These are phyloP conservation scores for Phodopus roborovskii DNA, from an alignment of 2,113 vertebrate species.

Conservation along the genomic window DNA sequence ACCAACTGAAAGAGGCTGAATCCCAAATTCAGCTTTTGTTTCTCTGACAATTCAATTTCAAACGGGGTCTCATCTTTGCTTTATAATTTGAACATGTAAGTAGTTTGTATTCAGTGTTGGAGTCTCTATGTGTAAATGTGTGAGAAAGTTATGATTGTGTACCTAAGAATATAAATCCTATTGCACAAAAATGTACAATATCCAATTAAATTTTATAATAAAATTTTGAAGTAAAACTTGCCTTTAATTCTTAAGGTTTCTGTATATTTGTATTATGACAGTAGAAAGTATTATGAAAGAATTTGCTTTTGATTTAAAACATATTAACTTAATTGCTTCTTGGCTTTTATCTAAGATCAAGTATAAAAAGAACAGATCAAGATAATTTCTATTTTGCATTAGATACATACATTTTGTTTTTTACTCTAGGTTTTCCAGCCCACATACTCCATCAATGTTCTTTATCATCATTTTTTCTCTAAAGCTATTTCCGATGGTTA, in stretches of 20 bases:
- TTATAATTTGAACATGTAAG: not conserved
- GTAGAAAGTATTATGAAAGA: constrained; percentile 34
- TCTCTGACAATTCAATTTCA: constrained; percentile 5
- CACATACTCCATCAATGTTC: constrained; percentile 55
- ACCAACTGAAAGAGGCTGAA: not conserved
- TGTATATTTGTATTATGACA: constrained; percentile 10
- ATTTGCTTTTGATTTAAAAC: not conserved
- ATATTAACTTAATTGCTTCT: constrained; percentile 10
- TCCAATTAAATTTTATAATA: not conserved
- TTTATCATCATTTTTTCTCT: constrained; percentile 23
- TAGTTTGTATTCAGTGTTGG: not conserved
- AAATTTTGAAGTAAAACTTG: not conserved
- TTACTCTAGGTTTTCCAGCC: constrained; percentile 39
- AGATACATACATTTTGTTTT: constrained; percentile 68
- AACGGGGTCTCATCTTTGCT: not conserved
- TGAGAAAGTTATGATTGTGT: not conserved
- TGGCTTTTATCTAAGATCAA: not conserved
- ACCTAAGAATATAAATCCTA: not conserved
- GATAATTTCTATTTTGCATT: constrained; percentile 55
- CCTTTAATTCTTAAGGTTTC: not conserved
- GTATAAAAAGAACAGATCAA: constrained; percentile 28
- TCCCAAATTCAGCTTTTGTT: not conserved
- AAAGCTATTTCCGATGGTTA: constrained; percentile 44
- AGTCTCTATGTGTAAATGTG: not conserved
- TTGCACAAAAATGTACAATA: not conserved